Evolutionary conservation across 2,888 invertebrate species (phyloP).

Genomic region (Autographa gamma): DNA sequence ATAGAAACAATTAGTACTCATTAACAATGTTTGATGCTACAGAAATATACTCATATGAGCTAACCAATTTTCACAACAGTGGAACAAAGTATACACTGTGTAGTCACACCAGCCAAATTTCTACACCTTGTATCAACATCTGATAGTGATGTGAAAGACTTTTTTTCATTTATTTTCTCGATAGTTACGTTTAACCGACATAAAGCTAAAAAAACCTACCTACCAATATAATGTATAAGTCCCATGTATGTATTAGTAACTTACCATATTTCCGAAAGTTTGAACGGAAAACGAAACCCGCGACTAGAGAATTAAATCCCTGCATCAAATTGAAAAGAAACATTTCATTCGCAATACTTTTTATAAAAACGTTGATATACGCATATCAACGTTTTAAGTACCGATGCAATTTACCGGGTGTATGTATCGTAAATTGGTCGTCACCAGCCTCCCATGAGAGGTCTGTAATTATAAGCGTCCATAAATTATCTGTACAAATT

Average conservation of each 20-base stretch:
- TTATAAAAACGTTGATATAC: background rate
- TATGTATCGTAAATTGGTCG: constrained; percentile 33
- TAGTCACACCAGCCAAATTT: no score
- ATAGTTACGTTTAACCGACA: no score
- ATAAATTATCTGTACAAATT: constrained; percentile 80
- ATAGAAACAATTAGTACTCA: background rate
- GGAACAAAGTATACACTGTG: no score
- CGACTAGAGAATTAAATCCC: no score
- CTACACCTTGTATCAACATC: no score
- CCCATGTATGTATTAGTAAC: no score
- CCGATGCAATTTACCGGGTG: constrained; percentile 32
- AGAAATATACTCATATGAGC: background rate
- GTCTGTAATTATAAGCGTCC: constrained; percentile 71
- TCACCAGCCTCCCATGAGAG: constrained; percentile 61
- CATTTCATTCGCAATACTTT: background rate
- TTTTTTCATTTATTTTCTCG: no score
- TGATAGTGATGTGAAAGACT: no score
- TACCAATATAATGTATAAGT: no score
- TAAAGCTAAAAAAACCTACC: no score
- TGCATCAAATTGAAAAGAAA: background rate
- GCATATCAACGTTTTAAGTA: constrained; percentile 45
- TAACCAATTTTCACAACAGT: background rate
- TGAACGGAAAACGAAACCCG: no score
- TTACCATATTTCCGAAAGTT: no score
- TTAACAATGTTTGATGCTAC: background rate